phyloP scores from a whole-genome alignment of 2,888 invertebrate genomes.

The Trichopoda pennipes region DNA sequence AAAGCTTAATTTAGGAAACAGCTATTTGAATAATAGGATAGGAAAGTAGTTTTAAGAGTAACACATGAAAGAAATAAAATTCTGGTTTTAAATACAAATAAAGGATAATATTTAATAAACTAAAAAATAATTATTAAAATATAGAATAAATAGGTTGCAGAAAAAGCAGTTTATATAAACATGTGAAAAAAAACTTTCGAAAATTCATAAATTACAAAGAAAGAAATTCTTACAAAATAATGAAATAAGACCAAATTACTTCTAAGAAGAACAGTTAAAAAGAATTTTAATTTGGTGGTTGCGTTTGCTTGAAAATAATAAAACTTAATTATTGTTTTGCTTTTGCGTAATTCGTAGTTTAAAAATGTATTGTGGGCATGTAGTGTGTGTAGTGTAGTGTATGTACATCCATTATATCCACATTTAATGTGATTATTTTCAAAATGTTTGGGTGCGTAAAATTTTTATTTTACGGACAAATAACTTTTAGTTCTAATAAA shows the following conservation, averaged over 20 bases:
- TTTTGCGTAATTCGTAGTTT: conserved; percentile 13
- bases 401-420: conserved; percentile 4
- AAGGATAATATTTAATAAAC: conserved; percentile 34
- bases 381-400: too few relatives aligned
- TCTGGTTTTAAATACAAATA: conserved; percentile 23
- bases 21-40: conserved; percentile 1
- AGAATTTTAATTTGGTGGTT: conserved; percentile 6
- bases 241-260: neutral
- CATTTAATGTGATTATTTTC: conserved; percentile 33
- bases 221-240: neutral
- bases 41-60: conserved; percentile 16
- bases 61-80: conserved; percentile 20
- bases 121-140: conserved; percentile 28
- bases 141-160: conserved; percentile 5
- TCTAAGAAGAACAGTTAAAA: neutral
- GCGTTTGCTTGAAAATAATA: conserved; percentile 3
- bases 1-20: conserved; percentile 29
- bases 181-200: neutral
- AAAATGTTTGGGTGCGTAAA: conserved; percentile 36
- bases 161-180: conserved; percentile 13
- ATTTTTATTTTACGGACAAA: conserved; percentile 27
- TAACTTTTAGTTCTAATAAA: conserved; percentile 33
- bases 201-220: neutral
- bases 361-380: too few relatives aligned
- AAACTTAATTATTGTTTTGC: neutral